Evolutionary conservation across 1,140 invertebrate genomes (phyloP).

Genomic region (Bilobella aurantiaca): DNA sequence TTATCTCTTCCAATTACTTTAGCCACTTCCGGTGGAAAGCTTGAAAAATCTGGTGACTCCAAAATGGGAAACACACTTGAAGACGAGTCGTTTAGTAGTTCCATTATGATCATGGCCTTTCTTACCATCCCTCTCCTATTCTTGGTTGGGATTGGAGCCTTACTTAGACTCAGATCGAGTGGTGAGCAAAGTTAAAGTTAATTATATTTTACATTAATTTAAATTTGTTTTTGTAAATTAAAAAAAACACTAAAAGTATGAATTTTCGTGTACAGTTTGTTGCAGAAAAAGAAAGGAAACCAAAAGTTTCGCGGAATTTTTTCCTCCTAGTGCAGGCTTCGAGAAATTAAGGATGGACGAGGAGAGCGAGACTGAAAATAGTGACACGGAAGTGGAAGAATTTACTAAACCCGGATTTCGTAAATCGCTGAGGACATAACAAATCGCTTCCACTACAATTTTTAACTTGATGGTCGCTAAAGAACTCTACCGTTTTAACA

Average conservation of each 20-base stretch:
- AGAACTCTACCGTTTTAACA: too few relatives aligned
- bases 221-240: too few relatives aligned
- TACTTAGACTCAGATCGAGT: slow-evolving; percentile 25
- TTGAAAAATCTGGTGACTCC: too few relatives aligned
- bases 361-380: slow-evolving; percentile 36
- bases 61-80: not conserved
- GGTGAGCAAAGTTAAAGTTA: slow-evolving; percentile 14
- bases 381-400: slow-evolving; percentile 33
- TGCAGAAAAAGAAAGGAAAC: slow-evolving; percentile 30
- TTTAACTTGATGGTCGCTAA: too few relatives aligned
- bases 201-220: too few relatives aligned
- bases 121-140: slow-evolving; percentile 32
- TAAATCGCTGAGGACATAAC: slow-evolving; percentile 12
- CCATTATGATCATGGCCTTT: slow-evolving; percentile 35
- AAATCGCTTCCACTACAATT: not conserved
- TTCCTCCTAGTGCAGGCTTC: slow-evolving; percentile 37
- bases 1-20: not conserved
- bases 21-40: not conserved
- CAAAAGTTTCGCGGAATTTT: slow-evolving; percentile 37
- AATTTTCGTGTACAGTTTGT: slow-evolving; percentile 19
- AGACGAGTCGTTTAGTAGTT: slow-evolving; percentile 26
- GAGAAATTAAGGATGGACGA: slow-evolving; percentile 39
- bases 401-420: slow-evolving; percentile 27
- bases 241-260: not conserved
- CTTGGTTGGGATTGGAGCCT: slow-evolving; percentile 30